Percentiles rank a stretch among this genome's conserved stretches.
Conservation (phyloP, 2,888 invertebrate species). For the Troides aeacus region DNA sequence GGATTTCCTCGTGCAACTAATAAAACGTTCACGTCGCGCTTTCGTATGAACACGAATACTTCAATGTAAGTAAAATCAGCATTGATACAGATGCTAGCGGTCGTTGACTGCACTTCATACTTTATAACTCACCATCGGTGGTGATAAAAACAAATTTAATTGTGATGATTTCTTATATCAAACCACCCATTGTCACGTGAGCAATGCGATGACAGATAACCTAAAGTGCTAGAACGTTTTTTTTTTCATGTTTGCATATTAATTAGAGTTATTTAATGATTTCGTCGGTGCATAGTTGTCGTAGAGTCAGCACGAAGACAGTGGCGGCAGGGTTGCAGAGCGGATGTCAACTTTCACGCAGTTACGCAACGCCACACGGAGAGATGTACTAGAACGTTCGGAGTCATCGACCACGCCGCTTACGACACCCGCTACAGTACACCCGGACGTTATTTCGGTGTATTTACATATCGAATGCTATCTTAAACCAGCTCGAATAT, state of each 20-base stretch:
- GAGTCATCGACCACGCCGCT: constrained; percentile 78
- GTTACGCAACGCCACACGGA: constrained; percentile 65
- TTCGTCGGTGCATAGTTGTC: constrained; percentile 49
- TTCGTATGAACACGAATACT: constrained; percentile 17
- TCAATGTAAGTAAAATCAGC: constrained; percentile 32
- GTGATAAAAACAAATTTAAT: constrained; percentile 9
- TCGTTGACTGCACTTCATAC: constrained; percentile 14
- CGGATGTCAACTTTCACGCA: constrained; percentile 77
- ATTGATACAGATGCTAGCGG: constrained; percentile 24
- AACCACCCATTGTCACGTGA: too few species aligned
- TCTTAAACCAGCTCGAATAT: constrained; percentile 35
- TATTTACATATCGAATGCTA: constrained; percentile 34
- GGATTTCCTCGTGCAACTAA: constrained; percentile 17
- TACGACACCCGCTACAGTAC: constrained; percentile 66
- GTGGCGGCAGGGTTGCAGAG: constrained; percentile 44
- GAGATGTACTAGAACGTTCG: constrained; percentile 78
- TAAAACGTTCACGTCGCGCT: constrained; percentile 22
- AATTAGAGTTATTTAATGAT: constrained; percentile 32
- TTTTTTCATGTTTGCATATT: background rate
- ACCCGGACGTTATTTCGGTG: constrained; percentile 48
- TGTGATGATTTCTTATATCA: background rate
- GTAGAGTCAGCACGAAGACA: constrained; percentile 45
- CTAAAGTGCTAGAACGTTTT: too few species aligned
- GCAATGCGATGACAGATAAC: too few species aligned
- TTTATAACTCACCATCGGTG: constrained; percentile 1